These are phyloP conservation scores for Nymphicus hollandicus DNA, from an alignment of 2,113 vertebrate genomes.

Conservation along the genomic window DNA sequence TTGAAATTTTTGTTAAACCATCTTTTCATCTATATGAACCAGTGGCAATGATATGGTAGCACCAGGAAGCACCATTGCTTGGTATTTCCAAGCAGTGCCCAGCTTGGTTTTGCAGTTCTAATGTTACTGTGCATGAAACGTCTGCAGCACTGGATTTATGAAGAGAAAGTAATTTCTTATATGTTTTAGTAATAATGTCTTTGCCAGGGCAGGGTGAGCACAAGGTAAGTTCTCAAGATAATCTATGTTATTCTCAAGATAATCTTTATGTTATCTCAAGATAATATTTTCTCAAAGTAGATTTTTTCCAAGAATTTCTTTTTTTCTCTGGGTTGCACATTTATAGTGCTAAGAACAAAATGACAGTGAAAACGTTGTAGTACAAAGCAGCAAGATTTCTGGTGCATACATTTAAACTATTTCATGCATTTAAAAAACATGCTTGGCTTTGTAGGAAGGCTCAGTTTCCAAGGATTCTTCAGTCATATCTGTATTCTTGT, in stretches of 20 bases:
- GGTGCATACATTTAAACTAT: neutral
- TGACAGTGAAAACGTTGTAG: neutral
- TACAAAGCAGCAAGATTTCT: neutral
- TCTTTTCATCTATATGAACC: neutral
- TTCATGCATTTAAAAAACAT: neutral
- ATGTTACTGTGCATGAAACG: neutral
- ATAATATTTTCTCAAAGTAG: neutral
- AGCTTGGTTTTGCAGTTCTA: neutral
- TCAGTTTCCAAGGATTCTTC: constrained; percentile 36
- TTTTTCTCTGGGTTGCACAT: neutral
- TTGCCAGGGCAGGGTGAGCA: neutral
- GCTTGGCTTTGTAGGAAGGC: neutral
- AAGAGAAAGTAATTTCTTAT: neutral
- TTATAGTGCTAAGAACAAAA: neutral
- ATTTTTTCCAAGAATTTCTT: neutral
- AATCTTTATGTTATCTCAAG: neutral
- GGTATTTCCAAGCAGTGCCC: neutral
- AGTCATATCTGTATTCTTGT: neutral
- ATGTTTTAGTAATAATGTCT: neutral
- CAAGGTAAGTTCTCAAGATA: neutral
- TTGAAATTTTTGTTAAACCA: neutral
- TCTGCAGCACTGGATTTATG: neutral
- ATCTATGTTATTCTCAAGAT: neutral
- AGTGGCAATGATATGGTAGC: neutral
- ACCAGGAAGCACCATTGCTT: neutral